A percentile compares a stretch with the other conserved stretches of the same genome.
Evolutionary conservation across 1,140 invertebrate genomes (phyloP).

Genomic region (Zaprionus ghesquierei): DNA sequence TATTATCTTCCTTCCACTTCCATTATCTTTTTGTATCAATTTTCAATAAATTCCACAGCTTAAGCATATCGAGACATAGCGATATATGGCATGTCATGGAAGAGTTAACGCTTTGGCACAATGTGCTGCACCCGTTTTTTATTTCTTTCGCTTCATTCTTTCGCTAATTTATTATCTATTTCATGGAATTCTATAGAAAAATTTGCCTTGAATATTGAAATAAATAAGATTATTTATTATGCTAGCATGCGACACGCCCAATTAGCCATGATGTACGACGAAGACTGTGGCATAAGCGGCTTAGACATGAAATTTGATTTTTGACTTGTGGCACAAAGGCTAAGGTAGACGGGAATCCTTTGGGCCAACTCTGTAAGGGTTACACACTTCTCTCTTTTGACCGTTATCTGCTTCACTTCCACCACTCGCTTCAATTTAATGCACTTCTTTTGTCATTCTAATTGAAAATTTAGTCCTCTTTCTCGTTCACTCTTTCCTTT

Average conservation of each 20-base stretch:
- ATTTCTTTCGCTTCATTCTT: neutral
- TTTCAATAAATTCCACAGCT: slow-evolving; percentile 4
- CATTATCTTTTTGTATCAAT: neutral
- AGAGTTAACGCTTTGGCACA: slow-evolving; percentile 13
- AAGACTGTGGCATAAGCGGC: slow-evolving; percentile 6
- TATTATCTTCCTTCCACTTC: neutral
- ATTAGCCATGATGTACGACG: slow-evolving; percentile 59
- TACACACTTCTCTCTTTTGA: neutral
- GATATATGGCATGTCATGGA: slow-evolving; percentile 5
- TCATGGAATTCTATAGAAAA: slow-evolving; percentile 1
- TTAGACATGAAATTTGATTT: slow-evolving; percentile 45
- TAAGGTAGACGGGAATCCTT: slow-evolving; percentile 12
- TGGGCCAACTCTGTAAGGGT: neutral
- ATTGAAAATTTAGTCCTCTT: slow-evolving; percentile 56
- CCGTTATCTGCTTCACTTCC: neutral
- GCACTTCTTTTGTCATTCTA: slow-evolving; percentile 63
- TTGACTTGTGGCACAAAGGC: slow-evolving; percentile 18
- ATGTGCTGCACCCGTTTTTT: neutral
- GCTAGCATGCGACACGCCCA: slow-evolving; percentile 37
- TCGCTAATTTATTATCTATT: slow-evolving; percentile 35
- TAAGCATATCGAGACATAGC: slow-evolving; percentile 9
- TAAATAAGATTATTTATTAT: slow-evolving; percentile 55
- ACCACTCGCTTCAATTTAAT: neutral
- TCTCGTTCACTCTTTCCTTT: neutral
- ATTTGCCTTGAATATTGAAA: slow-evolving; percentile 14